Evolutionary conservation across 2,113 vertebrate species (phyloP).

Genomic region (Calyptommatus sinebrachiatus): DNA sequence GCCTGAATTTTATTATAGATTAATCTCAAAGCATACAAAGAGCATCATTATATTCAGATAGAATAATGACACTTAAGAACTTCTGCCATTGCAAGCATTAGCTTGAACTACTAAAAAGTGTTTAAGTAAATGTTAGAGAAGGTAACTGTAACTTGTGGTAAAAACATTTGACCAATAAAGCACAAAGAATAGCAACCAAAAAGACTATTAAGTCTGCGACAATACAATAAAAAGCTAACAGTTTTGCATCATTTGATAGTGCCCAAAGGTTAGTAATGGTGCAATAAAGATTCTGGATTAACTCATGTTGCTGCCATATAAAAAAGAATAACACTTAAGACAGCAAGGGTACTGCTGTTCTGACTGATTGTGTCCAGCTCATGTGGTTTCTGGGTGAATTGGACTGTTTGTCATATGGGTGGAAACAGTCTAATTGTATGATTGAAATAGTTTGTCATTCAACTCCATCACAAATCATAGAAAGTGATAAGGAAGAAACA

Average conservation of each 20-base stretch:
- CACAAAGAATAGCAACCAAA: not conserved
- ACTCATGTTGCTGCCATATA: not conserved
- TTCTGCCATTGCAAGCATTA: constrained; percentile 13
- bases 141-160: constrained; percentile 4
- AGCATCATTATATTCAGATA: constrained; percentile 16
- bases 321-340: constrained; percentile 1
- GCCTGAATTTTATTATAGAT: constrained; percentile 18
- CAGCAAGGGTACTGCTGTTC: not conserved
- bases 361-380: not conserved
- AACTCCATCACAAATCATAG: not conserved
- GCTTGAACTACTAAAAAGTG: constrained; percentile 32
- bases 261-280: constrained; percentile 29
- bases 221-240: constrained; percentile 31
- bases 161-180: not conserved
- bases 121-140: constrained; percentile 28
- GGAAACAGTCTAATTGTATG: not conserved
- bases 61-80: constrained; percentile 14
- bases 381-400: constrained; percentile 8
- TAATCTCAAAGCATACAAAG: constrained; percentile 8
- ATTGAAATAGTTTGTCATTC: not conserved
- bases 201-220: constrained; percentile 3
- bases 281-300: constrained; percentile 46
- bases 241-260: constrained; percentile 11
- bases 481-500: too few species aligned
- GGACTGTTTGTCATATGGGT: not conserved